These are phyloP conservation scores for Papilio dardanus DNA, from an alignment of 1,140 invertebrate species.

Conservation along the genomic window DNA sequence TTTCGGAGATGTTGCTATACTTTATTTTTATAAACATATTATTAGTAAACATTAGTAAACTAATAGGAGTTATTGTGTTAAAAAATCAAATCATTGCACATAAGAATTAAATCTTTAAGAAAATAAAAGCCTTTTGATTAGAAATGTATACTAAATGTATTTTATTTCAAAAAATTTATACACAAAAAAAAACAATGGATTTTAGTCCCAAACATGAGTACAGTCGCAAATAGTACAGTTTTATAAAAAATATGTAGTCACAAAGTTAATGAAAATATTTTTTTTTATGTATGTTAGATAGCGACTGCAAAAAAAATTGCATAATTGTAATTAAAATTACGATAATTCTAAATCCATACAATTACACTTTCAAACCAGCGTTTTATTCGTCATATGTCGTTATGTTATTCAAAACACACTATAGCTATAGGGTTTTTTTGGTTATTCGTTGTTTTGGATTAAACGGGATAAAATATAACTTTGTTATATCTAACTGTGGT, in stretches of 20 bases:
- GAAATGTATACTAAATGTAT: slow-evolving; percentile 12
- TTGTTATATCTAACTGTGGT: background rate
- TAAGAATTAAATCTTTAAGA: background rate
- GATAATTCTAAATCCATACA: background rate
- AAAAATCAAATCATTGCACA: too few species aligned
- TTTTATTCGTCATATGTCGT: background rate
- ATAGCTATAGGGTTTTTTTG: background rate
- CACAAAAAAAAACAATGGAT: background rate
- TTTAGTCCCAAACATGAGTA: background rate
- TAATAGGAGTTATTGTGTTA: too few species aligned
- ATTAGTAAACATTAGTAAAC: background rate
- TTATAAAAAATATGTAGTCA: slow-evolving; percentile 3
- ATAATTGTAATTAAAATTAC: background rate
- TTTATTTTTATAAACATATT: background rate
- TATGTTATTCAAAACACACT: background rate
- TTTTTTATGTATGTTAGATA: background rate
- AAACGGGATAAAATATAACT: too few species aligned
- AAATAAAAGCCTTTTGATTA: slow-evolving; percentile 5
- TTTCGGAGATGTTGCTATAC: too few species aligned
- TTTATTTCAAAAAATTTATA: background rate
- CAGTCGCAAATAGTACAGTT: background rate
- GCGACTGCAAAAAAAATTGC: background rate
- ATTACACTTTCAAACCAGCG: background rate
- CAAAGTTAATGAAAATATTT: background rate
- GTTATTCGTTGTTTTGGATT: too few species aligned